These are phyloP conservation scores for Pangasius djambal DNA, from an alignment of 2,797 vertebrate species.

Conservation along the genomic window DNA sequence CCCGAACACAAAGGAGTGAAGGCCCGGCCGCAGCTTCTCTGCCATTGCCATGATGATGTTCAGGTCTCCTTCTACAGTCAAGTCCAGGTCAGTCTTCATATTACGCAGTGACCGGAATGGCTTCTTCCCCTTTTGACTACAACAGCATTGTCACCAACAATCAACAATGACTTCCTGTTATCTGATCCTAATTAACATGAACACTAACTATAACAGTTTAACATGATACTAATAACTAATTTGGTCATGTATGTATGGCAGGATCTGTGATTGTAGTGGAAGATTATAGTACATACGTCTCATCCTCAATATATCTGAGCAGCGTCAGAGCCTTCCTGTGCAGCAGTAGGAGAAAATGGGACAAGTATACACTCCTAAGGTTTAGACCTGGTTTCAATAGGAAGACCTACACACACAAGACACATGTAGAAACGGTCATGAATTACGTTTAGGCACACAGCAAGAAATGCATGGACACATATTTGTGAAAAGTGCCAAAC, in stretches of 20 bases:
- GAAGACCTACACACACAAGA: conserved; percentile 83
- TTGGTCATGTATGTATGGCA: neutral
- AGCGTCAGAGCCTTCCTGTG: conserved; percentile 96
- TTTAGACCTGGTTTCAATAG: conserved; percentile 92
- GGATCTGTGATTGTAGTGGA: neutral
- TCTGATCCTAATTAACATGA: neutral
- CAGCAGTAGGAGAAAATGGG: conserved; percentile 92
- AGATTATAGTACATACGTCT: conserved; percentile 84
- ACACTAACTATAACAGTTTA: neutral
- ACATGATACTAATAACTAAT: neutral
- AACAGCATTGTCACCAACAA: conserved; percentile 40
- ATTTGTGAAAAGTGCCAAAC: neutral
- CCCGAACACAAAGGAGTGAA: conserved; percentile 95
- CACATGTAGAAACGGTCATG: too few species aligned
- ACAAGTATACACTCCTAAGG: conserved; percentile 89
- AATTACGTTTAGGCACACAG: neutral
- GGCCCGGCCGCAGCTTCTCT: conserved; percentile 93
- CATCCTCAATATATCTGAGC: conserved; percentile 97
- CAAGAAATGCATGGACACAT: neutral
- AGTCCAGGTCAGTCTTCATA: conserved; percentile 91
- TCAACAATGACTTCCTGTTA: neutral
- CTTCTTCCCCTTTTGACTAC: conserved; percentile 95
- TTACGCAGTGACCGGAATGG: conserved; percentile 91
- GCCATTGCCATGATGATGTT: conserved; percentile 96
- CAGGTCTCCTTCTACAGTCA: conserved; percentile 93